Conservation (phyloP, 2,797 vertebrate genomes). For the Labeo calbasu region DNA sequence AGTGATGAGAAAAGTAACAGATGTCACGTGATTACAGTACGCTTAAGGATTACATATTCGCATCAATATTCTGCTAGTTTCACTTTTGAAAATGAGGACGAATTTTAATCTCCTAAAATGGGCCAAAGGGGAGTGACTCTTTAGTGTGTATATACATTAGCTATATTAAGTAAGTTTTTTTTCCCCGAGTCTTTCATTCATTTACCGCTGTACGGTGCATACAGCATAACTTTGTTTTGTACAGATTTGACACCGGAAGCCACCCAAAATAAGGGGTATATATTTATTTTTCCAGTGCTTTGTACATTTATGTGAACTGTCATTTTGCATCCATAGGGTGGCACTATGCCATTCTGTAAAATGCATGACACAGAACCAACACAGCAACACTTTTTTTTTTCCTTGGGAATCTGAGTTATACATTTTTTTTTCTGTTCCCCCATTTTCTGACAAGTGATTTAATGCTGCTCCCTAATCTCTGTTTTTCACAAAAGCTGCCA, state of each 20-base stretch:
- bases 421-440: background rate
- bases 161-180: too few species aligned
- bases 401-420: background rate
- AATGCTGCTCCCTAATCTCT: constrained; percentile 23
- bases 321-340: constrained; percentile 23
- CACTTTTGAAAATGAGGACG: too few species aligned
- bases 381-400: background rate
- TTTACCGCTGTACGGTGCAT: background rate
- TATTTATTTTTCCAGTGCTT: background rate
- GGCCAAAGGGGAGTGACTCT: too few species aligned
- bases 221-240: background rate
- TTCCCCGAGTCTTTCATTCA: background rate
- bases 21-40: background rate
- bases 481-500: constrained; percentile 22
- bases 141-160: too few species aligned
- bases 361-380: background rate
- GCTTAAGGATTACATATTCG: background rate
- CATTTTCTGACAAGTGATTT: constrained; percentile 42
- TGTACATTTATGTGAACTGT: background rate
- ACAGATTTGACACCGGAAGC: background rate
- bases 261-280: background rate
- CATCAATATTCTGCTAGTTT: too few species aligned
- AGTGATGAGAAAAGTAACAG: background rate
- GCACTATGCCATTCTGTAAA: constrained; percentile 32
- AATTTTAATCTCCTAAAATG: too few species aligned